Evolutionary conservation across 2,113 vertebrate genomes (phyloP).

Genomic region (Notarius lentiginosus): DNA sequence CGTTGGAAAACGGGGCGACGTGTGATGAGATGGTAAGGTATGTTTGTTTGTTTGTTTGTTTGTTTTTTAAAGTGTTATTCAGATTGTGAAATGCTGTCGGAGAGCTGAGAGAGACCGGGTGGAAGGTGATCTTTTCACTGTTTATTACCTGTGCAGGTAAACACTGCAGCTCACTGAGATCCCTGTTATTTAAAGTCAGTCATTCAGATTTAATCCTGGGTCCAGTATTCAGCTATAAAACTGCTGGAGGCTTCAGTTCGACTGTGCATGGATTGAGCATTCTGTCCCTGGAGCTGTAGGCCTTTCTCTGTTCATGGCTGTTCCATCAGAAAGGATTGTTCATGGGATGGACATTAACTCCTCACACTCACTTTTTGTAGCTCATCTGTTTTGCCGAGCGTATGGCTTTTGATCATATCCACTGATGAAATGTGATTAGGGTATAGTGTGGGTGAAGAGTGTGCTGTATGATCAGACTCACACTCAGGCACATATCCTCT

Average conservation of each 20-base stretch:
- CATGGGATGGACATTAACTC: not conserved
- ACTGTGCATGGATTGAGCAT: not conserved
- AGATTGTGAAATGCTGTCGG: not conserved
- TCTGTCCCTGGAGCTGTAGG: not conserved
- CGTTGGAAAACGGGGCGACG: not conserved
- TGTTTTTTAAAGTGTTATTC: not conserved
- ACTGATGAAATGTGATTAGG: not conserved
- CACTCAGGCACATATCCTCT: not conserved
- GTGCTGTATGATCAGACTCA: not conserved
- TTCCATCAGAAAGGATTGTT: not conserved
- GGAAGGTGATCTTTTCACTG: not conserved
- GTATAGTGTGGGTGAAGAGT: not conserved
- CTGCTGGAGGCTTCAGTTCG: not conserved
- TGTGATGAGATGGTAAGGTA: slow-evolving; percentile 30
- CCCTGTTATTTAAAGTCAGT: not conserved
- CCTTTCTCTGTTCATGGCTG: not conserved
- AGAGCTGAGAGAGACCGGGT: not conserved
- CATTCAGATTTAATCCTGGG: not conserved
- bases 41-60: not conserved
- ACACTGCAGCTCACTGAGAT: not conserved
- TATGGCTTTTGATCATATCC: not conserved
- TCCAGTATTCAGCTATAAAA: not conserved
- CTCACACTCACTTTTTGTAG: not conserved
- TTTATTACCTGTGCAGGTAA: slow-evolving; percentile 30
- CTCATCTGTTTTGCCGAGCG: not conserved